A percentile compares a stretch with the other conserved stretches of the same genome.
phyloP scores from a whole-genome alignment of 2,888 invertebrate species.

The Labia minor region DNA sequence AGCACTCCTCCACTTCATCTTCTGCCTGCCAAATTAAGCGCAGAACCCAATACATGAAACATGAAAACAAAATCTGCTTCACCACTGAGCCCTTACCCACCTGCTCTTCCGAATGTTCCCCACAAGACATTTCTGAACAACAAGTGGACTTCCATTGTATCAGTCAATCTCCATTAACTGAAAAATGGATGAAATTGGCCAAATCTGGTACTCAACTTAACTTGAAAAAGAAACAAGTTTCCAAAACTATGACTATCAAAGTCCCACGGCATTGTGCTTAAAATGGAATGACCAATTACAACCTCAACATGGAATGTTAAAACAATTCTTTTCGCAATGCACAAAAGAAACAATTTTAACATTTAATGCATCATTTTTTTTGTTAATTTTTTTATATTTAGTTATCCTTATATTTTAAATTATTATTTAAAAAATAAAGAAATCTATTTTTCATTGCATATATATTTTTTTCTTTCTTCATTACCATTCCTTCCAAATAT shows the following conservation, averaged over 20 bases:
- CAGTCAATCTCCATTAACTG: slow-evolving; percentile 31
- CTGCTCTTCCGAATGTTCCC: slow-evolving; percentile 44
- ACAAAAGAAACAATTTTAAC: neutral
- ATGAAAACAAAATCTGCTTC: slow-evolving; percentile 49
- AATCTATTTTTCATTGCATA: too few species aligned
- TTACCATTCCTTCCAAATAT: too few species aligned
- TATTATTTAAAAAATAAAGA: too few species aligned
- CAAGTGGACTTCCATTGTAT: slow-evolving; percentile 39
- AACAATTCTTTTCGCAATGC: neutral
- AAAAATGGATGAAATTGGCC: slow-evolving; percentile 31
- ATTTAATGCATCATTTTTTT: neutral
- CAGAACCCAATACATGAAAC: slow-evolving; percentile 19
- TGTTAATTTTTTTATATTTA: neutral
- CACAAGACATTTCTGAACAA: slow-evolving; percentile 38
- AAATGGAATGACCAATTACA: neutral
- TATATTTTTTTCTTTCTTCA: too few species aligned
- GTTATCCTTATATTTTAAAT: neutral
- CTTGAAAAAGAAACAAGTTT: slow-evolving; percentile 37
- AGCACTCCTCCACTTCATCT: slow-evolving; percentile 19
- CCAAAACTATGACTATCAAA: slow-evolving; percentile 33
- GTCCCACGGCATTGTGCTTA: slow-evolving; percentile 31
- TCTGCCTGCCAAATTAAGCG: neutral
- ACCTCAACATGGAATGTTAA: neutral
- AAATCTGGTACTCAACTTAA: slow-evolving; percentile 42
- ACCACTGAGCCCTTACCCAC: slow-evolving; percentile 43